These are phyloP conservation scores for Pluvianellus socialis DNA, from an alignment of 2,113 vertebrate genomes.

Conservation along the genomic window DNA sequence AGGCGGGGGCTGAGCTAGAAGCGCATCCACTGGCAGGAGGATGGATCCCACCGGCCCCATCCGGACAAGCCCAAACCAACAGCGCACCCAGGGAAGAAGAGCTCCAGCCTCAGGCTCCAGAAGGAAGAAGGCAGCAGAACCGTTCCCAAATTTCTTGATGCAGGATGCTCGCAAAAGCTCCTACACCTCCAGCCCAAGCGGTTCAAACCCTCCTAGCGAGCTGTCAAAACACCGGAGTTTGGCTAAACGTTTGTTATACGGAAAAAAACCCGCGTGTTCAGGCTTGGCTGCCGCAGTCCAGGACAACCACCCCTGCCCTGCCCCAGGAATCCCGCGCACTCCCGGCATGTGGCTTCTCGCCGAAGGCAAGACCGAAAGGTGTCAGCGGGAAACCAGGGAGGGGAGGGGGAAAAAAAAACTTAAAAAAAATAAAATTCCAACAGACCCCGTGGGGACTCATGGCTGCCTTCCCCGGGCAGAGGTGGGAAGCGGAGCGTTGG, in stretches of 20 bases:
- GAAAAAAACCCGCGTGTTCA: fast-evolving
- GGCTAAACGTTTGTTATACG: fast-evolving
- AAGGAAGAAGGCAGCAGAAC: not conserved
- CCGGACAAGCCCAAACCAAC: not conserved
- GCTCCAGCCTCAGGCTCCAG: not conserved
- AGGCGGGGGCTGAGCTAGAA: not conserved
- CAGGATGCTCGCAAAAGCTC: not conserved
- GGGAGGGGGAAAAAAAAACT: no score
- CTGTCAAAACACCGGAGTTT: fast-evolving
- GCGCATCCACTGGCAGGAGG: not conserved
- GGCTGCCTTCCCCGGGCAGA: not conserved
- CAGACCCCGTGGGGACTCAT: fast-evolving
- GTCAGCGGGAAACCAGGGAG: not conserved
- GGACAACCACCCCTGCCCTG: not conserved
- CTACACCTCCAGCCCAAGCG: not conserved
- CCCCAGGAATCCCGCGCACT: not conserved
- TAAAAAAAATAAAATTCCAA: no score
- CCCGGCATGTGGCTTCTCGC: not conserved
- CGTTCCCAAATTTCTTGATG: fast-evolving
- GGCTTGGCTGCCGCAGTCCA: not conserved
- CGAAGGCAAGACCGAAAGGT: not conserved
- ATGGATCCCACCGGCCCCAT: not conserved
- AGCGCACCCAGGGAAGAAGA: not conserved
- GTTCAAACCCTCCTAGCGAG: not conserved
- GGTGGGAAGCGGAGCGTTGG: fast-evolving